A percentile compares a stretch with the other conserved stretches of the same genome.
phyloP scores from a whole-genome alignment of 2,797 vertebrate species.

The Melanogrammus aeglefinus region DNA sequence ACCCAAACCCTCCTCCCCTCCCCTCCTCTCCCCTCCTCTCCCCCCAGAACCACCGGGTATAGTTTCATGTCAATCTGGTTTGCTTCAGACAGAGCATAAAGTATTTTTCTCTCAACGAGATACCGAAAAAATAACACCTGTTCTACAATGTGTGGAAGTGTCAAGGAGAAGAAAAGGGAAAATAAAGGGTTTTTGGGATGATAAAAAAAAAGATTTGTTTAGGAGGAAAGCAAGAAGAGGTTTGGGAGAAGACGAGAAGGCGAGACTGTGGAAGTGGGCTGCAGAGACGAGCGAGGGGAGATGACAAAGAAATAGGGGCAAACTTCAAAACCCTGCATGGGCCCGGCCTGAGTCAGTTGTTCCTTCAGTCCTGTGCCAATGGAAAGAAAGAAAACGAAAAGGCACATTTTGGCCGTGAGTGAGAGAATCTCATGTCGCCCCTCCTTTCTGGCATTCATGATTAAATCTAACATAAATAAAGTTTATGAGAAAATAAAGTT shows the following conservation, averaged over 20 bases:
- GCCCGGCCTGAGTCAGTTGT: conserved; percentile 74
- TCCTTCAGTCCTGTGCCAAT: conserved; percentile 71
- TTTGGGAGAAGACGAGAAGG: neutral
- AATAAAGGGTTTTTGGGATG: conserved; percentile 51
- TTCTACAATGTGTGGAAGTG: conserved; percentile 17
- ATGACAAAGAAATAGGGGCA: neutral
- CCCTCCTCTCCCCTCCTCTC: no score
- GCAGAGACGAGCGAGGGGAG: neutral
- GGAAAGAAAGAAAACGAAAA: conserved; percentile 76
- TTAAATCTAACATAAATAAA: conserved; percentile 44
- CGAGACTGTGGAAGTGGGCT: neutral
- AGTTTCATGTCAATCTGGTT: conserved; percentile 7
- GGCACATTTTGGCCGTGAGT: conserved; percentile 57
- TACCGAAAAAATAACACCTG: conserved; percentile 40
- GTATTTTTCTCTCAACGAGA: neutral
- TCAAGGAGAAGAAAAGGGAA: conserved; percentile 43
- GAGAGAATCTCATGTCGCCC: conserved; percentile 56
- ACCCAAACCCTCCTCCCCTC: neutral
- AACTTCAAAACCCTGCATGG: neutral
- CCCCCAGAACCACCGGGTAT: neutral
- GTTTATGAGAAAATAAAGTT: neutral
- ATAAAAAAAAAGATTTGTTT: neutral
- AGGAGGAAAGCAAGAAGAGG: neutral
- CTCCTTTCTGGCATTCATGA: conserved; percentile 56
- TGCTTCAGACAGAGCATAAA: conserved; percentile 16